Evolutionary conservation across 2,113 vertebrate genomes (phyloP), one percentile per base, ranked within the genome.

Genomic region (Limanda limanda): DNA sequence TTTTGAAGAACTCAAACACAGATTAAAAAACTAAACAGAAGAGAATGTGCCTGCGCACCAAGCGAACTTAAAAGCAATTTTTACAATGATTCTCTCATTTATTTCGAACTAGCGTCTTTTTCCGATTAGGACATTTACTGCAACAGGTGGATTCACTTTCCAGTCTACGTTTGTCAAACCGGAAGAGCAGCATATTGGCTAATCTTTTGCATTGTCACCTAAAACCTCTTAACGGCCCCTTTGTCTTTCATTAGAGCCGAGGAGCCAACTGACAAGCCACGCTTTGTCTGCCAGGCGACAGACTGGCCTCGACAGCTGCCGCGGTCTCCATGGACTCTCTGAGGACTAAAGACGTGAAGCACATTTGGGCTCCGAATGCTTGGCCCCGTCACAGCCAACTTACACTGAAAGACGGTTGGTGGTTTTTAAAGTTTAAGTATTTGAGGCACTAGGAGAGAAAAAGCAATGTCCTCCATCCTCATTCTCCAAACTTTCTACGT

Each of bases 251-350:
- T 51, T 52, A 62, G 27, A 80, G 58, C 31, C 66, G 55, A 37
- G 60, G 65, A 79, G 57, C 64, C 0, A 37, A 23, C 23, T 35
- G 77, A 86, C 74, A 78, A 68, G 77, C 47, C 11, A 37, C 0
- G 77, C 74, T 86, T 71, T 81, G 85, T 73, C 67, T 0, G 52
- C 15, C 25, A 1, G 21, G 7, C 23, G 56, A 72, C 76, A 56
- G 72, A 85, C 23, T 18, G 77, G 40, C 40, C 60, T 23, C 5
- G 1, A 64, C 89, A 90, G 88, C 88, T 91, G 88, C 58, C 59
- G 77, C 4, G 9, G 51, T 74, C 85, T 82, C 48, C 12, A 21
- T 3, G 9, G 25, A 3, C 59, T 60, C 59, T 60, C 67, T 13
- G n/a, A 27, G 27, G 61, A 68, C 24, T 7, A 68, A 81, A 78